Conservation (phyloP, 2,113 vertebrate genomes). For the Pituophis catenifer region DNA sequence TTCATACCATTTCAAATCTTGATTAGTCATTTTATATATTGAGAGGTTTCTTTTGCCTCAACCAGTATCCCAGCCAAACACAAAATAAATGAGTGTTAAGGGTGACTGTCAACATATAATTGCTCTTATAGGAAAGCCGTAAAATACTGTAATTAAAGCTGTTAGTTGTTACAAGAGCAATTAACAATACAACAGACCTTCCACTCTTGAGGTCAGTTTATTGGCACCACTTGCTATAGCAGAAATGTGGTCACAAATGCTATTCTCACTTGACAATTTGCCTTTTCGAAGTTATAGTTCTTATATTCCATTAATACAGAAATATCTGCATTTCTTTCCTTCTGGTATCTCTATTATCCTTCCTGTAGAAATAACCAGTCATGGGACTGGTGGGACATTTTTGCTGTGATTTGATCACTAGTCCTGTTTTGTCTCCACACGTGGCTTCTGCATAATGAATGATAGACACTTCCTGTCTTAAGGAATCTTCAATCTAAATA, state of each 20-base stretch:
- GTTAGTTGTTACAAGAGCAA: conserved; percentile 30
- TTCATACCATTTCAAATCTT: neutral
- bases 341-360: neutral
- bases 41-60: conserved; percentile 1
- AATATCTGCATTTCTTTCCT: neutral
- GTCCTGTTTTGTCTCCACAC: neutral
- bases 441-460: neutral
- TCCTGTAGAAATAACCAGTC: neutral
- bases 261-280: neutral
- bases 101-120: conserved; percentile 18
- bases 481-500: neutral
- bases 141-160: conserved; percentile 14
- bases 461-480: neutral
- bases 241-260: neutral
- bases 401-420: neutral
- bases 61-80: neutral
- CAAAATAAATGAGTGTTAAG: conserved; percentile 14
- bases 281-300: neutral
- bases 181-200: conserved; percentile 32
- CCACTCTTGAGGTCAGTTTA: conserved; percentile 23
- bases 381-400: neutral
- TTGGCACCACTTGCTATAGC: neutral
- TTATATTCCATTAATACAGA: neutral
- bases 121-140: conserved; percentile 27
- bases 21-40: conserved; percentile 27